Conservation (phyloP, 2,888 invertebrate genomes). For the Epinotia brunnichana region DNA sequence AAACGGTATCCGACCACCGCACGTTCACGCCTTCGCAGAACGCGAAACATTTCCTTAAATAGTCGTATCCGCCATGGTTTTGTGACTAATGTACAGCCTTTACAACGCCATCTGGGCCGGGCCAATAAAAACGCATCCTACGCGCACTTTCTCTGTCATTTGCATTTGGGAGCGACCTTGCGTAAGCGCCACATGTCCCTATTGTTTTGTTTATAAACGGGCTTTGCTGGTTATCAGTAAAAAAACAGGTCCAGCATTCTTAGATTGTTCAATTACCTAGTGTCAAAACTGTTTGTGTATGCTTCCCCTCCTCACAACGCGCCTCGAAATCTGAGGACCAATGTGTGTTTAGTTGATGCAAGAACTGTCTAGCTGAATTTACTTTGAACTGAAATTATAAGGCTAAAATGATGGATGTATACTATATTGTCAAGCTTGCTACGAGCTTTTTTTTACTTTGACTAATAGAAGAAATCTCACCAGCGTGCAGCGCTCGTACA, state of each 20-base stretch:
- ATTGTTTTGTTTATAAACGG: slow-evolving; percentile 33
- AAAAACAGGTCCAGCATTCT: not conserved
- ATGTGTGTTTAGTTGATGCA: no score
- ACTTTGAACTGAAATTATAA: no score
- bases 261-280: no score
- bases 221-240: slow-evolving; percentile 1
- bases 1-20: slow-evolving; percentile 10
- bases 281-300: no score
- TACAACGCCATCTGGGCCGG: no score
- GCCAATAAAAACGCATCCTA: slow-evolving; percentile 62
- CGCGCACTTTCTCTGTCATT: slow-evolving; percentile 65
- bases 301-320: no score
- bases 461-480: no score
- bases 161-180: slow-evolving; percentile 58
- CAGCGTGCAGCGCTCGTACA: no score
- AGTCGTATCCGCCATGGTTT: slow-evolving; percentile 8
- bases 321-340: not conserved
- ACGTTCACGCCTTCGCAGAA: slow-evolving; percentile 1
- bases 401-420: no score
- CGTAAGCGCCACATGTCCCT: slow-evolving; percentile 47
- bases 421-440: no score
- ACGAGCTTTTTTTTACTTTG: no score
- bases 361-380: no score
- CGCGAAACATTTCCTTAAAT: not conserved
- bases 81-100: not conserved